Conservation (phyloP, 2,888 invertebrate genomes). For the Hyles lineata region DNA sequence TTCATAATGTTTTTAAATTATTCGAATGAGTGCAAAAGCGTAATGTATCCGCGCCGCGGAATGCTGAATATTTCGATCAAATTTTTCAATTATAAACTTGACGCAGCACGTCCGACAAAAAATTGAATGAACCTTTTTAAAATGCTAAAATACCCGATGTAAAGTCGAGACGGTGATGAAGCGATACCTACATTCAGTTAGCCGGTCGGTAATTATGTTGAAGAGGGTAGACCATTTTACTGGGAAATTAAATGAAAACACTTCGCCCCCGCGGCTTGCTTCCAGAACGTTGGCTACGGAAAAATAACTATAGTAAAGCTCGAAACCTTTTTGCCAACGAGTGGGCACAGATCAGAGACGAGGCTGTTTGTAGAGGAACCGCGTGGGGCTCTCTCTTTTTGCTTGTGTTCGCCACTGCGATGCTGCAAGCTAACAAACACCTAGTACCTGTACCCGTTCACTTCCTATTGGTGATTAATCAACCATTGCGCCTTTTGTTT, state of each 20-base stretch:
- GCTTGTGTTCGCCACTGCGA: not conserved
- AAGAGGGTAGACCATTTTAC: slow-evolving; percentile 71
- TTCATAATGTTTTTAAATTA: not conserved
- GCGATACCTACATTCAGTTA: slow-evolving; percentile 68
- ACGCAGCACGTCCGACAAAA: slow-evolving; percentile 37
- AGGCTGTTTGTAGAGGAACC: slow-evolving; percentile 15
- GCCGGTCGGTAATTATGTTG: slow-evolving; percentile 70
- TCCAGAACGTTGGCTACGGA: slow-evolving; percentile 48
- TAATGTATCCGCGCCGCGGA: not conserved
- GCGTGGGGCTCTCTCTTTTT: slow-evolving; percentile 8
- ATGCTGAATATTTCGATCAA: slow-evolving; percentile 42
- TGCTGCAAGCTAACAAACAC: not conserved
- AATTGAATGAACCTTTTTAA: slow-evolving; percentile 60
- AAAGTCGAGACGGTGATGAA: slow-evolving; percentile 64
- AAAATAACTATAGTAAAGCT: slow-evolving; percentile 45
- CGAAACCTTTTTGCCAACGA: slow-evolving; percentile 35
- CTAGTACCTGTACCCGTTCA: not conserved
- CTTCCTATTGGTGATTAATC: slow-evolving; percentile 1
- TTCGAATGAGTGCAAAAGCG: slow-evolving; percentile 2
- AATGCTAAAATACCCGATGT: slow-evolving; percentile 66
- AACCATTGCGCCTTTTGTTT: not conserved
- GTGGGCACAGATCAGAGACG: slow-evolving; percentile 20
- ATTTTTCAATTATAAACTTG: slow-evolving; percentile 54
- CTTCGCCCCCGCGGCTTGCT: slow-evolving; percentile 53
- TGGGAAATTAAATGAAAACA: slow-evolving; percentile 80